A percentile compares a stretch with the other conserved stretches of the same genome.
Evolutionary conservation across 1,140 invertebrate species (phyloP).

Genomic region (Solen grandis): DNA sequence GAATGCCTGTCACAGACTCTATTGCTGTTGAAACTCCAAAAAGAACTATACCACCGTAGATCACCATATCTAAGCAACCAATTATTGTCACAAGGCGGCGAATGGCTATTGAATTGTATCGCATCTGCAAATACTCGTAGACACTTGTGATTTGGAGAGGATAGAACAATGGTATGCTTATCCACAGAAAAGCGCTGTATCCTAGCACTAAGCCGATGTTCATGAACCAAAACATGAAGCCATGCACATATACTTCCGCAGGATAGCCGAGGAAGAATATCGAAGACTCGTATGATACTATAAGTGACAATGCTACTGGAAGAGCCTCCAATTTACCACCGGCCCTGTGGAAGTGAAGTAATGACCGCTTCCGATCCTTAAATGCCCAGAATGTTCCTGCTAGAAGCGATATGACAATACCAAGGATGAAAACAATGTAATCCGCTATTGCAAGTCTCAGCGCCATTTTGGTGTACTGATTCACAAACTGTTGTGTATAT

Average conservation of each 20-base stretch:
- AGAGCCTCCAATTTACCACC: slow-evolving; percentile 24
- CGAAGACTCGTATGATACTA: slow-evolving; percentile 32
- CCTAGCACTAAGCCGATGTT: slow-evolving; percentile 19
- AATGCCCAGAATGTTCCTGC: not conserved
- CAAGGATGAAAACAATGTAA: too few relatives aligned
- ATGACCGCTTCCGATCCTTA: slow-evolving; percentile 6
- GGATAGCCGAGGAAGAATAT: slow-evolving; percentile 33
- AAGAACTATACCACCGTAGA: slow-evolving; percentile 18
- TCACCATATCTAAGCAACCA: not conserved
- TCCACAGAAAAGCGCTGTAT: slow-evolving; percentile 11
- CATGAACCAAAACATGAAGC: slow-evolving; percentile 9
- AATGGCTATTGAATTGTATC: slow-evolving; percentile 6
- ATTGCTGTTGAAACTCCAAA: slow-evolving; percentile 16
- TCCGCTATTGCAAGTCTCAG: too few relatives aligned
- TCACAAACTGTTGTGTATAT: too few relatives aligned
- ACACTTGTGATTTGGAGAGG: slow-evolving; percentile 41
- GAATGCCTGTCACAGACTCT: slow-evolving; percentile 16
- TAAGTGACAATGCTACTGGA: slow-evolving; percentile 27
- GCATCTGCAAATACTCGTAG: slow-evolving; percentile 31
- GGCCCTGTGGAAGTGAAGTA: slow-evolving; percentile 21
- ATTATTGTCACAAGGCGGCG: slow-evolving; percentile 17
- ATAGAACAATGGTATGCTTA: slow-evolving; percentile 27
- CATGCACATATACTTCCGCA: slow-evolving; percentile 21
- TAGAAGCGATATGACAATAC: too few relatives aligned
- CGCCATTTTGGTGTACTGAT: too few relatives aligned